Percentiles rank a stretch among this genome's conserved stretches.
Evolutionary conservation across 2,113 vertebrate genomes (phyloP).

Genomic region (Acanthisitta chloris): DNA sequence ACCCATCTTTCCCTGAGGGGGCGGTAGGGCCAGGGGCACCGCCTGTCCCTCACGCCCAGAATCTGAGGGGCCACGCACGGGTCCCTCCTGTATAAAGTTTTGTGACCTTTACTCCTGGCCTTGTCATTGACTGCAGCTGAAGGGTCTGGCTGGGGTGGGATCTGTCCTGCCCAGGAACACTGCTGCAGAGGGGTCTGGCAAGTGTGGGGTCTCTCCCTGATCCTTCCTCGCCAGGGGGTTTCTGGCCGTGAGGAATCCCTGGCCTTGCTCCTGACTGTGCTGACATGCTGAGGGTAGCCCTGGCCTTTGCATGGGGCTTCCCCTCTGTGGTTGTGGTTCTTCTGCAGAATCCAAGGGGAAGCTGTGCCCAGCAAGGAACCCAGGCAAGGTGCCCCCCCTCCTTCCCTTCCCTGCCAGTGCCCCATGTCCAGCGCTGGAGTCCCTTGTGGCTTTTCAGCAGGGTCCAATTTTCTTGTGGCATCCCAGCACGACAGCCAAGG

Average conservation of each 20-base stretch:
- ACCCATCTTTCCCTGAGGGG: accelerated
- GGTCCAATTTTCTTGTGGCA: too few species aligned
- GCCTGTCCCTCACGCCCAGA: accelerated
- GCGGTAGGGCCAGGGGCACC: background rate
- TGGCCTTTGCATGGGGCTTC: slow-evolving; percentile 10
- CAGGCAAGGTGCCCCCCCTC: accelerated
- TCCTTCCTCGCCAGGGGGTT: accelerated
- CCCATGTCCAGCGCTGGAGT: accelerated
- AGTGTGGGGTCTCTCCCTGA: background rate
- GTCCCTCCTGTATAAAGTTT: slow-evolving; percentile 53
- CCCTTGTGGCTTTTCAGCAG: too few species aligned
- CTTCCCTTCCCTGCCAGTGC: background rate
- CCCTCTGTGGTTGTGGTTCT: background rate
- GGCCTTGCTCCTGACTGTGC: accelerated
- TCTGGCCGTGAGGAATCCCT: background rate
- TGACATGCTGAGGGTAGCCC: background rate
- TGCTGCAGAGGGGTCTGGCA: accelerated
- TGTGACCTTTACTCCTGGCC: slow-evolving; percentile 4
- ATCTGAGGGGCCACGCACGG: background rate
- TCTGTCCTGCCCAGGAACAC: accelerated
- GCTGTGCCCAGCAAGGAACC: background rate
- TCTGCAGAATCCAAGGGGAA: slow-evolving; percentile 41
- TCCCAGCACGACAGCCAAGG: accelerated
- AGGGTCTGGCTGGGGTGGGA: background rate
- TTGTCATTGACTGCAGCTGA: accelerated